Percentiles rank a stretch among this genome's conserved stretches.
Evolutionary conservation across 2,797 vertebrate genomes (phyloP).

Genomic region (Gorsachius magnificus): DNA sequence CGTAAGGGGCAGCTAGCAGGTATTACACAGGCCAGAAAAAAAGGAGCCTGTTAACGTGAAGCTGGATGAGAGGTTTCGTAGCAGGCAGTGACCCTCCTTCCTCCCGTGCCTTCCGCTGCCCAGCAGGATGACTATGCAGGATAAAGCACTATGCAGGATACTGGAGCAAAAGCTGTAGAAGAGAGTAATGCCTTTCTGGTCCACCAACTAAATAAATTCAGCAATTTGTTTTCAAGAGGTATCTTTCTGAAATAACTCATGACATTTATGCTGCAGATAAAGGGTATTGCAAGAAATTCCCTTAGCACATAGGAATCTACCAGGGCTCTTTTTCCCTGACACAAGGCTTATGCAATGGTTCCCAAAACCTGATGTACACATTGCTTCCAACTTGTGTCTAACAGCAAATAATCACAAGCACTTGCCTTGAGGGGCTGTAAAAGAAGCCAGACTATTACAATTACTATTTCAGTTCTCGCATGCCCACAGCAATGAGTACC

Average conservation of each 20-base stretch:
- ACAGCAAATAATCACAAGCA: background rate
- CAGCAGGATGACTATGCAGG: background rate
- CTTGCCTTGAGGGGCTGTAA: background rate
- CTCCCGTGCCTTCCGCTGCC: background rate
- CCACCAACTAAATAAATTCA: background rate
- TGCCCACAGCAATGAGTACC: background rate
- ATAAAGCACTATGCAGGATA: background rate
- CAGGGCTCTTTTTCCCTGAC: background rate
- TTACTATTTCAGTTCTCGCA: background rate
- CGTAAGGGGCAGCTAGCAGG: background rate
- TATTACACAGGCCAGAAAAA: background rate
- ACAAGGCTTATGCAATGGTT: accelerated
- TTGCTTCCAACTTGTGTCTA: background rate
- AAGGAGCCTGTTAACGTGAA: background rate
- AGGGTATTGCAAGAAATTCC: background rate
- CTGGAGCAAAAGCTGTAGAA: background rate
- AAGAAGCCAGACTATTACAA: background rate
- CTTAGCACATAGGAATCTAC: background rate
- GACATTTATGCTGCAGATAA: background rate
- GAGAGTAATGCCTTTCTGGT: background rate
- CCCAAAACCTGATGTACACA: background rate
- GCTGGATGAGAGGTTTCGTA: background rate
- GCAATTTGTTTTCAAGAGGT: background rate
- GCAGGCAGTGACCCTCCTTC: constrained; percentile 31
- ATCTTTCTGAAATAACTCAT: background rate